Evolutionary conservation across 2,797 vertebrate genomes (phyloP), one percentile per base, ranked within the genome.

Genomic region (Miichthys miiuy): DNA sequence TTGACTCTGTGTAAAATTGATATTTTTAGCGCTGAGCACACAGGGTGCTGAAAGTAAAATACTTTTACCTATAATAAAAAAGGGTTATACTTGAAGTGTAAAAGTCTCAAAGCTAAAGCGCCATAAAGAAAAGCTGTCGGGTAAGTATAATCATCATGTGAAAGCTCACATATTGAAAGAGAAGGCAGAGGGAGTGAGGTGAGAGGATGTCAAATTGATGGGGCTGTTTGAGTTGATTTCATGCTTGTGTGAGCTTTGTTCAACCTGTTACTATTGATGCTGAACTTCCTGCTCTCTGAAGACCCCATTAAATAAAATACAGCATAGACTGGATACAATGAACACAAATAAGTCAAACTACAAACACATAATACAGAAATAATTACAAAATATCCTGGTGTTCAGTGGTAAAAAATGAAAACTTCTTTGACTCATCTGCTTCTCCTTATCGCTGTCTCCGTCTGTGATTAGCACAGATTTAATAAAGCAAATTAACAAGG

Each of bases 281-380:
- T 61, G 60, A 80, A 87, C 79, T 83, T 81, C 75, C 79, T 85
- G 79, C 84, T 80, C 46, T 79, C 46, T 72, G 47, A 82, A 85
- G 42, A 68, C 57, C 60, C 73, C 70, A 62, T 78, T 72, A 54
- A 77, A 82, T 67, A 67, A 63, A 66, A 78, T 20, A 63, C 65
- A 68, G 38, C 63, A 50, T 42, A 56, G 30, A 54, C 52, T 50
- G 34, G 52, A 72, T 46, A 55, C 20, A 64, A 66, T 51, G 42
- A 83, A 66, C 48, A 62, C 46, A 74, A 42, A 60, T 65, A 34
- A 71, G 73, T 77, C 8, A 81, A 67, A 74, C 44, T 58, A 55
- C 27, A 63, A 75, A 80, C 2, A 61, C n/a, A 41, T 20, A 64
- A 38, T 55, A 44, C 21, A 50, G 51, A 67, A 73, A 70, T 78